These are phyloP conservation scores for Pachyramphus minor DNA, from an alignment of 2,113 vertebrate genomes.

Conservation along the genomic window DNA sequence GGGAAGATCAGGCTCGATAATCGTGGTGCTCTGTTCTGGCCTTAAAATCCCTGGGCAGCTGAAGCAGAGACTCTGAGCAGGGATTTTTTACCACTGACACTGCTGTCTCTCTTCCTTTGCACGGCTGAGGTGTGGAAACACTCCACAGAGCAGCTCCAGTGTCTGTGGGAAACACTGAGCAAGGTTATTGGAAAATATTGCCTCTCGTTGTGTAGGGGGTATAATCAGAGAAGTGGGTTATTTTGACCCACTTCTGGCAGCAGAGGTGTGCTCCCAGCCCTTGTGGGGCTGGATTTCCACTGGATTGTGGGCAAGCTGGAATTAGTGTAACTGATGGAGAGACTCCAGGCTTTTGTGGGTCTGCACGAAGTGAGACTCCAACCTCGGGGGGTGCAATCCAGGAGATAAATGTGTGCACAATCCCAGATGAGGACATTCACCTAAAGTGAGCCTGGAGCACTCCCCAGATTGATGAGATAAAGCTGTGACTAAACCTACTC, in stretches of 20 bases:
- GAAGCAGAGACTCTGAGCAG: background rate
- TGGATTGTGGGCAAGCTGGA: background rate
- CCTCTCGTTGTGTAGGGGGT: rapidly evolving
- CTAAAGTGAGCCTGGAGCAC: background rate
- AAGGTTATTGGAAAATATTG: background rate
- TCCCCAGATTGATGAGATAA: background rate
- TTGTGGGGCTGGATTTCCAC: background rate
- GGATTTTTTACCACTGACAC: background rate
- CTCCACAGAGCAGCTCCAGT: background rate
- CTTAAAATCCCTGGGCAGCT: background rate
- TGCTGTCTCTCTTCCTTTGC: background rate
- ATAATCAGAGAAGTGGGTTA: background rate
- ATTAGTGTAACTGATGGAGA: background rate
- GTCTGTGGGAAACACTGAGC: background rate
- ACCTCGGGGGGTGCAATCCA: background rate
- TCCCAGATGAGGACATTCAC: background rate
- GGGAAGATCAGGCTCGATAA: background rate
- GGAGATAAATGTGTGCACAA: background rate
- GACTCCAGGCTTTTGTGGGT: background rate
- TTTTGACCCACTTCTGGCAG: background rate
- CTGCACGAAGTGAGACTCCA: background rate
- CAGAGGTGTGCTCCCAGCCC: background rate
- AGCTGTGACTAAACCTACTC: background rate
- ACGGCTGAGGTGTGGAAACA: background rate
- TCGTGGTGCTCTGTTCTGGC: background rate